A percentile compares a stretch with the other conserved stretches of the same genome.
Evolutionary conservation across 2,113 vertebrate species (phyloP).

Genomic region (Phrynocephalus versicolor): DNA sequence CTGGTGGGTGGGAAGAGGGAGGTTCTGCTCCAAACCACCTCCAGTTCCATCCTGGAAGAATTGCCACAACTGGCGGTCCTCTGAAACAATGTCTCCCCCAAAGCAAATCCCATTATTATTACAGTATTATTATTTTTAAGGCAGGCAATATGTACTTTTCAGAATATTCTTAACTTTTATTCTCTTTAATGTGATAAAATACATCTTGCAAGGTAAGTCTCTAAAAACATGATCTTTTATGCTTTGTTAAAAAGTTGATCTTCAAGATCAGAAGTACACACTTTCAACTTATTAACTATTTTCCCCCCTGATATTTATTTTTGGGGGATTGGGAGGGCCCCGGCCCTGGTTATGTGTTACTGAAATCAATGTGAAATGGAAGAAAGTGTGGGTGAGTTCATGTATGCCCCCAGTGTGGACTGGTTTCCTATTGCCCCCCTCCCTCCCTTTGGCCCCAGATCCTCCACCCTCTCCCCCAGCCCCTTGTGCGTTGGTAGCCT

Average conservation of each 20-base stretch:
- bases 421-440: conserved; percentile 54
- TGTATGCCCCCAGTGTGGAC: conserved; percentile 63
- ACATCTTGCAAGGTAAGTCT: conserved; percentile 79
- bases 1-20: no score
- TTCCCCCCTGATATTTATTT: conserved; percentile 42
- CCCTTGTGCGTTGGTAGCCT: background rate
- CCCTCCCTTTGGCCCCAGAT: conserved; percentile 56
- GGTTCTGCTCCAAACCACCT: no score
- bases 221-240: conserved; percentile 76
- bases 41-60: background rate
- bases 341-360: conserved; percentile 70
- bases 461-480: background rate
- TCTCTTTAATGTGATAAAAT: conserved; percentile 84
- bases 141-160: conserved; percentile 31
- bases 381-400: conserved; percentile 40
- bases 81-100: no score
- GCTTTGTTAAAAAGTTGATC: conserved; percentile 77
- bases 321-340: conserved; percentile 31
- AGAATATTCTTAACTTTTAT: conserved; percentile 77
- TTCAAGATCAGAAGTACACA: conserved; percentile 73
- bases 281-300: conserved; percentile 76
- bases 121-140: no score
- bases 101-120: no score
- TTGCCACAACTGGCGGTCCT: no score
- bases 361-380: conserved; percentile 66